Base-by-base conservation (phyloP, 2,888 invertebrate species). In the Drosophila mimica region DNA sequence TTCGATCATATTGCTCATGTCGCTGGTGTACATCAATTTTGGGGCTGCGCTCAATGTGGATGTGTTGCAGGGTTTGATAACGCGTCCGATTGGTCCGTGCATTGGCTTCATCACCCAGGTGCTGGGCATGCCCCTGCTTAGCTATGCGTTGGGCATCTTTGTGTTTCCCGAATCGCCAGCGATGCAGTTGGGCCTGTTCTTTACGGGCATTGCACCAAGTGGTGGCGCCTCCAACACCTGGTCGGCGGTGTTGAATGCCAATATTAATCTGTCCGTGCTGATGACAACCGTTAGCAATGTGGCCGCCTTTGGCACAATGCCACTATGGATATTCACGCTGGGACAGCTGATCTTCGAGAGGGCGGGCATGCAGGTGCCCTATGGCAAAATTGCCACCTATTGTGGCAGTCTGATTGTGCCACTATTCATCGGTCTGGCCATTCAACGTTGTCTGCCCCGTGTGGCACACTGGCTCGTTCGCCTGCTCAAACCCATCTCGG, bases 181-280 rank as follows among this genome's bases (percentile, higher is more conserved):
- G 81, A 95, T 98, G 95, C 96, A 96, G 54, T 92, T 98, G 80
- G 98, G 98, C 4, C 94, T 98, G 93, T 98, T 98, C 93, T 97
- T 97, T 93, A 97, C 97, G 0, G 98, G 98, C 0, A 97, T 97
- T 28, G 96, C 97, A 4, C 98, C 98, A 0, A 97, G 97, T n/a
- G 98, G 99, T 0, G 99, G 99, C 0, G 98, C 98, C 31, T 98
- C 98, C 56, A 99, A 99, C 93, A 97, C 99, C 86, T 99, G 99
- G 98, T 97, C 98, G 0, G 96, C 97, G 77, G 95, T 99, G 20
- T 94, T 99, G 3, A 97, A 96, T 5, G 99, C 98, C 7, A 99
- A 99, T 93, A 95, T 99, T 7, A 97, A 98, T 92, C 94, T 99
- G 48, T 98, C 98, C 0, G 95, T 99, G 56, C 96, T 99, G 20